These are phyloP conservation scores for Probaryconus sp. DNA, from an alignment of 1,140 invertebrate genomes.

Conservation along the genomic window DNA sequence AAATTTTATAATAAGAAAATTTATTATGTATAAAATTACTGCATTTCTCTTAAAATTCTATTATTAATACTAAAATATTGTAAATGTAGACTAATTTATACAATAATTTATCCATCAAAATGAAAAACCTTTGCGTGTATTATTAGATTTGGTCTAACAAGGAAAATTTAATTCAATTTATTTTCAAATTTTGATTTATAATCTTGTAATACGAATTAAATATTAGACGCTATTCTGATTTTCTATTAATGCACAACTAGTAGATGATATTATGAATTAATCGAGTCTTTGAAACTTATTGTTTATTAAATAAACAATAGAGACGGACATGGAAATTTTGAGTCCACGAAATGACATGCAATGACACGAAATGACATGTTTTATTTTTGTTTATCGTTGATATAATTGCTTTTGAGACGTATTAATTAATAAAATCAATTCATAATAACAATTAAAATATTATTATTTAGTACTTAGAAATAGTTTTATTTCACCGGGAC, in stretches of 20 bases:
- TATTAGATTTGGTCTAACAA: background rate
- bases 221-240: background rate
- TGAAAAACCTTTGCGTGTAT: slow-evolving; percentile 5
- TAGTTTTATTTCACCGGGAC: too few species aligned
- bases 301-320: slow-evolving; percentile 19
- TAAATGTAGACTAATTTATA: too few species aligned
- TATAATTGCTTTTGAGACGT: too few species aligned
- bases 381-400: too few species aligned
- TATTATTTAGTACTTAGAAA: too few species aligned
- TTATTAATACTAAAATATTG: too few species aligned
- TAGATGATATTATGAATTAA: slow-evolving; percentile 10
- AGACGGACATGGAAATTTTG: slow-evolving; percentile 11
- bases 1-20: background rate
- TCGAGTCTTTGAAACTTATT: slow-evolving; percentile 5
- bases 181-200: slow-evolving; percentile 19
- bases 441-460: too few species aligned
- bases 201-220: slow-evolving; percentile 6
- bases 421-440: too few species aligned
- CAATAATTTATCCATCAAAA: slow-evolving; percentile 1
- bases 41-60: too few species aligned
- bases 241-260: slow-evolving; percentile 14
- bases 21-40: too few species aligned
- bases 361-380: slow-evolving; percentile 11
- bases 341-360: slow-evolving; percentile 9
- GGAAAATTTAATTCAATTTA: slow-evolving; percentile 8